Percentiles rank a stretch among this genome's conserved stretches.
phyloP scores from a whole-genome alignment of 2,888 invertebrate species.

The Cancer borealis region DNA sequence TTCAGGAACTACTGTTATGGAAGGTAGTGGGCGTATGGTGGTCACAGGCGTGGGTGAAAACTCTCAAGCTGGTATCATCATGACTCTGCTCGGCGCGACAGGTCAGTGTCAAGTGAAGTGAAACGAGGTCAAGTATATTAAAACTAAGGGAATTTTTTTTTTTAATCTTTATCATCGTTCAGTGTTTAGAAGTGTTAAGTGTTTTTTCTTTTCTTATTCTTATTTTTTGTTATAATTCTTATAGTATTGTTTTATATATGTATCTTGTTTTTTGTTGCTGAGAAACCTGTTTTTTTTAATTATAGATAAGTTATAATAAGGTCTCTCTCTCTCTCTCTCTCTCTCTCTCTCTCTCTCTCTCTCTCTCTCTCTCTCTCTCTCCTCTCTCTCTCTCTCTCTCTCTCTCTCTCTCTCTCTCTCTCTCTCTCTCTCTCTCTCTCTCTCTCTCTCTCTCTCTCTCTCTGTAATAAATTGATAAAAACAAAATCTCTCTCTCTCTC shows the following conservation, averaged over 20 bases:
- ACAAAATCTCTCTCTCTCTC: neutral
- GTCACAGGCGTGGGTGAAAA: conserved; percentile 98
- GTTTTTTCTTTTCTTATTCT: too few relatives aligned
- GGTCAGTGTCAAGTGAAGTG: conserved; percentile 81
- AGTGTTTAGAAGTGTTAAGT: too few relatives aligned
- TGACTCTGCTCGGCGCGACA: conserved; percentile 96
- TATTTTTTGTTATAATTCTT: too few relatives aligned
- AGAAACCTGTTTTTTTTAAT: too few relatives aligned
- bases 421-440: conserved; percentile 35
- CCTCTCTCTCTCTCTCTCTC: conserved; percentile 17
- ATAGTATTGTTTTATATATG: too few relatives aligned
- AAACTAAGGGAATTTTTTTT: too few relatives aligned
- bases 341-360: neutral
- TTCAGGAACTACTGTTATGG: conserved; percentile 97
- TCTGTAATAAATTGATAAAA: too few relatives aligned
- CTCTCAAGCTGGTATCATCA: conserved; percentile 97
- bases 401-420: neutral
- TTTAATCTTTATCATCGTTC: too few relatives aligned
- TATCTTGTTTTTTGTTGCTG: too few relatives aligned
- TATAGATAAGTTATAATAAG: too few relatives aligned
- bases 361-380: conserved; percentile 40
- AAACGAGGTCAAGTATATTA: neutral
- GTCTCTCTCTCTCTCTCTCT: neutral
- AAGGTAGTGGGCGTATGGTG: conserved; percentile 99
- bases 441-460: conserved; percentile 25